Evolutionary conservation across 1,140 invertebrate genomes (phyloP).

Genomic region (Brachionus calyciflorus): DNA sequence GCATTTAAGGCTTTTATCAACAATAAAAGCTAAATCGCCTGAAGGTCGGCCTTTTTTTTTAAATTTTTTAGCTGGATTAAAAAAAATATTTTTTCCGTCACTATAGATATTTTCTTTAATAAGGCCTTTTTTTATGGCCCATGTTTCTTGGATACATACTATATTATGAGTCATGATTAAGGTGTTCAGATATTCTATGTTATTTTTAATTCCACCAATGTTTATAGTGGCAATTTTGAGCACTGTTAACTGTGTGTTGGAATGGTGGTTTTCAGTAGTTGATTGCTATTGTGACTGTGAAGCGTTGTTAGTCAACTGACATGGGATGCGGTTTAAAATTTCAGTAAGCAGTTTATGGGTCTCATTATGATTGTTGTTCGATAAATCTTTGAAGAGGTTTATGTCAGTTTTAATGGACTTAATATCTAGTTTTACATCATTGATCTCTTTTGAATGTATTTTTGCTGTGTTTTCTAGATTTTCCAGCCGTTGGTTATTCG

Average conservation of each 20-base stretch:
- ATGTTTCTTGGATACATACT: neutral
- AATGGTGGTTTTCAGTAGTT: neutral
- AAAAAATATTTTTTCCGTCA: neutral
- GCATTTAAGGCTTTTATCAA: neutral
- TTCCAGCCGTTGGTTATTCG: no score
- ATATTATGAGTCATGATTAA: neutral
- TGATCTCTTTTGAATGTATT: no score
- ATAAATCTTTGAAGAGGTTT: no score
- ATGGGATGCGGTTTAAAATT: no score
- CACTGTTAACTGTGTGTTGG: neutral
- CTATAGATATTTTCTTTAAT: neutral
- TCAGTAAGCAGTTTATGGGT: no score
- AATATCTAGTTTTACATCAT: no score
- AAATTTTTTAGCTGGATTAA: neutral
- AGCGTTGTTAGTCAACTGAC: neutral
- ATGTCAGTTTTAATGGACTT: no score
- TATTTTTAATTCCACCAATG: neutral
- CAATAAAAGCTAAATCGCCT: neutral
- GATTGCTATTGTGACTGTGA: neutral
- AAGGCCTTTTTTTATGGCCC: neutral
- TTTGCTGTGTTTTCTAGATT: no score
- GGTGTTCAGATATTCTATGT: neutral
- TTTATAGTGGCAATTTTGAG: neutral
- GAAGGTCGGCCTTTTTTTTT: neutral
- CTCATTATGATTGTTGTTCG: no score